Evolutionary conservation across 2,888 invertebrate species (phyloP).

Genomic region (Ferdinandea cuprea): DNA sequence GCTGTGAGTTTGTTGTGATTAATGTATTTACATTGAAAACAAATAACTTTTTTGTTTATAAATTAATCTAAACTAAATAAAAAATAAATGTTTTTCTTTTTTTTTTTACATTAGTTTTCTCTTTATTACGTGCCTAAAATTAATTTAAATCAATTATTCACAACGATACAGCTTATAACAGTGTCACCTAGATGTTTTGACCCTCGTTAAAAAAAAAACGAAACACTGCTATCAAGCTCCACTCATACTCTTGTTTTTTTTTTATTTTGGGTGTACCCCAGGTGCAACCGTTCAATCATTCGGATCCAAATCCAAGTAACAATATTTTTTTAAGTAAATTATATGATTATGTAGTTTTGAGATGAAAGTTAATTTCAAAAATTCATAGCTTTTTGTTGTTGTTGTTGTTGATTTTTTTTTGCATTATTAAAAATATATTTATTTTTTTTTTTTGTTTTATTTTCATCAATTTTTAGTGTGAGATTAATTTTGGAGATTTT

Average conservation of each 20-base stretch:
- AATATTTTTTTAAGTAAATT: conserved; percentile 10
- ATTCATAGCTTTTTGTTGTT: conserved; percentile 41
- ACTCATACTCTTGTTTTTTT: too few species aligned
- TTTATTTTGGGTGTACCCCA: background rate
- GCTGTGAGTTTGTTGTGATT: conserved; percentile 61
- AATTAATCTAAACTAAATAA: conserved; percentile 50
- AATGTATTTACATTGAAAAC: conserved; percentile 69
- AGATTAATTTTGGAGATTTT: conserved; percentile 21
- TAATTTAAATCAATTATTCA: conserved; percentile 62
- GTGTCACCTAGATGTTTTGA: conserved; percentile 44
- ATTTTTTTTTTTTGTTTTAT: conserved; percentile 3
- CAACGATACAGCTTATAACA: conserved; percentile 56
- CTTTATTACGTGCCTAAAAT: conserved; percentile 55
- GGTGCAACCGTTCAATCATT: background rate
- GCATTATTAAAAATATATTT: conserved; percentile 67
- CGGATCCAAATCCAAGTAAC: conserved; percentile 40
- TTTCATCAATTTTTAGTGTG: conserved; percentile 38
- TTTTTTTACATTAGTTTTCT: conserved; percentile 13
- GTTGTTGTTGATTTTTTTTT: conserved; percentile 28
- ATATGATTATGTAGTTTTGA: conserved; percentile 31
- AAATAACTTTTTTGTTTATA: conserved; percentile 24
- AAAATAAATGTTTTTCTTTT: conserved; percentile 14
- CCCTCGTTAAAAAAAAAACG: too few species aligned
- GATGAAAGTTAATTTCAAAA: conserved; percentile 24
- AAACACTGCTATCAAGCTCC: conserved; percentile 42